A percentile compares a stretch with the other conserved stretches of the same genome.
These are phyloP conservation scores for Carapus acus DNA, from an alignment of 2,797 vertebrate genomes.

Conservation along the genomic window DNA sequence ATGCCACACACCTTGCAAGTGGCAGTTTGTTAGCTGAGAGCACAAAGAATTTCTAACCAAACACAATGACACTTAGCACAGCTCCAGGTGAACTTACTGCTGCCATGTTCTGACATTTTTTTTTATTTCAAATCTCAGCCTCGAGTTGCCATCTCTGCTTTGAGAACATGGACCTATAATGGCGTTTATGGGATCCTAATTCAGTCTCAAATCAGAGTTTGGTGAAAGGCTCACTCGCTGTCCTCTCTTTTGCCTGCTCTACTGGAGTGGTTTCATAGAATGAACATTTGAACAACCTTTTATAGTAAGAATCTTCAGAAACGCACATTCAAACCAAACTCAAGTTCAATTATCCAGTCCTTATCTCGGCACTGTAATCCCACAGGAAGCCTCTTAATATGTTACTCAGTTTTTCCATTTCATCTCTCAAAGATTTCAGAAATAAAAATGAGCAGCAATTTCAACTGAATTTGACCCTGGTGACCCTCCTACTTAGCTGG, in stretches of 20 bases:
- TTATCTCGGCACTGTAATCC: conserved; percentile 36
- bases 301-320: conserved; percentile 16
- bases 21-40: no score
- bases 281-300: conserved; percentile 12
- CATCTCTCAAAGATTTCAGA: conserved; percentile 60
- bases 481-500: conserved; percentile 59
- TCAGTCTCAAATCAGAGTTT: conserved; percentile 39
- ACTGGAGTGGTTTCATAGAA: conserved; percentile 9
- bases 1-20: no score
- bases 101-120: no score
- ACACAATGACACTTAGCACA: no score
- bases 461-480: conserved; percentile 65
- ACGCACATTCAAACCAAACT: conserved; percentile 12
- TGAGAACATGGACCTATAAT: no score
- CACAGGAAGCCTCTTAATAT: conserved; percentile 37
- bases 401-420: conserved; percentile 39
- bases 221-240: conserved; percentile 33
- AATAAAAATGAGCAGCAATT: conserved; percentile 72
- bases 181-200: conserved; percentile 39
- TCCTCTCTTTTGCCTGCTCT: conserved; percentile 6
- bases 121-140: no score
- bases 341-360: conserved; percentile 26
- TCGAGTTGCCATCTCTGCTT: no score
- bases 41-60: no score
- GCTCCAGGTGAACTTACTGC: no score